Conservation (phyloP, 2,797 vertebrate species). For the Artibeus lituratus region DNA sequence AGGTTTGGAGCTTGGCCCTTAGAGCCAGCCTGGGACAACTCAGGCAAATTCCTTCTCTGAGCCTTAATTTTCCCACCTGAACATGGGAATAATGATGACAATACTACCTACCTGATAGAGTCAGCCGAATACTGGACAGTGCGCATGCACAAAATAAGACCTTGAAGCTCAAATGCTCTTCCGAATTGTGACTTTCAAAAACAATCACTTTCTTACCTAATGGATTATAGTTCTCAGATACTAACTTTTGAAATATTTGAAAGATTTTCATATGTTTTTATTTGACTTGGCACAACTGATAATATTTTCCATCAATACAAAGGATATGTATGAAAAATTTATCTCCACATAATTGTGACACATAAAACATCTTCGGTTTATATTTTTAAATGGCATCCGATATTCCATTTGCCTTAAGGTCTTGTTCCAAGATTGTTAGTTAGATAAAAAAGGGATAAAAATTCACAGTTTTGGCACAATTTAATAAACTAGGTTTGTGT, state of each 20-base stretch:
- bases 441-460: background rate
- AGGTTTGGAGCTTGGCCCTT: too few relatives aligned
- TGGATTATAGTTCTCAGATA: background rate
- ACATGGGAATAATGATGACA: background rate
- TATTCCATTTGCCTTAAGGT: background rate
- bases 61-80: background rate
- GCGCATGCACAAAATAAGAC: background rate
- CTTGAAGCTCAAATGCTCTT: background rate
- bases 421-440: background rate
- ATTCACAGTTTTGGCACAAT: background rate
- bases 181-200: background rate
- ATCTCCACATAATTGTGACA: background rate
- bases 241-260: background rate
- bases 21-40: background rate
- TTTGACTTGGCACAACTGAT: background rate
- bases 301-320: background rate
- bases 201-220: background rate
- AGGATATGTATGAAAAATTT: background rate
- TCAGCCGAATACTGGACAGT: background rate
- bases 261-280: background rate
- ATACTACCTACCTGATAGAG: background rate
- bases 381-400: background rate
- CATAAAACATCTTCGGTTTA: background rate
- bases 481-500: background rate
- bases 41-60: background rate